Conservation (phyloP, 1,140 invertebrate species). For the Mactra quadrangularis region DNA sequence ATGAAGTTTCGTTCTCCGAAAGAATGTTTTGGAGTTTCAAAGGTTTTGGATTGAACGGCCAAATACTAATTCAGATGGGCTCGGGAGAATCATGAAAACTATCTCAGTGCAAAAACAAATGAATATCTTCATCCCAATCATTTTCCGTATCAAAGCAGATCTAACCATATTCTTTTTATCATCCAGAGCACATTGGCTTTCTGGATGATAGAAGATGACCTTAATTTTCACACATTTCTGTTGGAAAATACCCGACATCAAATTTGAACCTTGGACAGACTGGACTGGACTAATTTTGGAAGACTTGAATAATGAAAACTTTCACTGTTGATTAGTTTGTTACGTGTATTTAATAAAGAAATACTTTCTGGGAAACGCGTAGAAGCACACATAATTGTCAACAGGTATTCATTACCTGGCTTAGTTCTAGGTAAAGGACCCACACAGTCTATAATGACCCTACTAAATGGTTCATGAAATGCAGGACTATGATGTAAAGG, state of each 20-base stretch:
- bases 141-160: constrained; percentile 54
- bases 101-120: constrained; percentile 62
- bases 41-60: constrained; percentile 62
- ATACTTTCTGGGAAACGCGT: constrained; percentile 66
- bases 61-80: constrained; percentile 64
- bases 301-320: no score
- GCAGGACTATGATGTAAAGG: constrained; percentile 23
- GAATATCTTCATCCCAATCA: constrained; percentile 62
- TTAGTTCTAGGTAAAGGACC: constrained; percentile 60
- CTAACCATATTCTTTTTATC: constrained; percentile 53
- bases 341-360: constrained; percentile 53
- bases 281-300: constrained; percentile 35
- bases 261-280: constrained; percentile 61
- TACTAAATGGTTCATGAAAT: constrained; percentile 51
- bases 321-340: constrained; percentile 41
- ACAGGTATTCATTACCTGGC: constrained; percentile 54
- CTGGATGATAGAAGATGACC: constrained; percentile 49
- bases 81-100: constrained; percentile 62
- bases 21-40: constrained; percentile 59
- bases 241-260: constrained; percentile 60
- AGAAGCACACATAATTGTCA: no score
- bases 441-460: constrained; percentile 61
- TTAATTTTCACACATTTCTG: constrained; percentile 56
- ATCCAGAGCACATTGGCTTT: constrained; percentile 47
- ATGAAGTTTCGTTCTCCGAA: background rate